Evolutionary conservation across 2,888 invertebrate genomes (phyloP), one percentile per base, ranked within the genome.

Genomic region (Pseudeuparius sepicola): DNA sequence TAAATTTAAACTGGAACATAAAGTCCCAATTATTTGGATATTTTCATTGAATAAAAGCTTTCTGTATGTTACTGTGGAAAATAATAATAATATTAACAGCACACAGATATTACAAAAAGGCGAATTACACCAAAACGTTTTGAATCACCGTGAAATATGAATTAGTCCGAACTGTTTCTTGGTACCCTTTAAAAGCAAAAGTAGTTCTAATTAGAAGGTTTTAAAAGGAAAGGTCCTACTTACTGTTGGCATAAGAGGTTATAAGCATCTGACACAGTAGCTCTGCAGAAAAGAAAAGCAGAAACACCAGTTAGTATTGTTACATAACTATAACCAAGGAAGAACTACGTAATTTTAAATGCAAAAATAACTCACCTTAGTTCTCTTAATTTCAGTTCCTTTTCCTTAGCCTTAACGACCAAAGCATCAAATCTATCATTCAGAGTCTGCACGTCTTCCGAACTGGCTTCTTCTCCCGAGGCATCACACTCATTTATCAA

Each of bases 361-460:
- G 14, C 16, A 14, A 36, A 28, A 24, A 15, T 7, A 28, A 39
- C 34, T 24, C 71, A 86, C 86, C 84, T 83, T 53, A 80, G 59
- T 57, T 84, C 83, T 51, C 80, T 72, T 46, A 84, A 75, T 64
- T 81, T 78, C 49, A 80, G 72, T 57, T 84, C 83, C 37, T 79
- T 70, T 46, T 75, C 73, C 61, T 82, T 78, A 42, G 84, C 84
- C 54, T 73, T 72, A 29, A 73, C 69, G 37, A 80, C 63, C 36
- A 86, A 66, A 34, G 71, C 70, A 44, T 78, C 75, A 56, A 81
- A 85, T 56, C 77, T 70, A 43, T 75, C 62, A 24, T 73, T 66
- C 31, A 87, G 64, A 39, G 70, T 67, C 45, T 72, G 67, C 7
- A 87, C 75, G 59, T 77, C 69, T 43, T 71, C 69, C 26, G 71